phyloP scores from a whole-genome alignment of 2,113 vertebrate species.

The Cephalopholis sonnerati region DNA sequence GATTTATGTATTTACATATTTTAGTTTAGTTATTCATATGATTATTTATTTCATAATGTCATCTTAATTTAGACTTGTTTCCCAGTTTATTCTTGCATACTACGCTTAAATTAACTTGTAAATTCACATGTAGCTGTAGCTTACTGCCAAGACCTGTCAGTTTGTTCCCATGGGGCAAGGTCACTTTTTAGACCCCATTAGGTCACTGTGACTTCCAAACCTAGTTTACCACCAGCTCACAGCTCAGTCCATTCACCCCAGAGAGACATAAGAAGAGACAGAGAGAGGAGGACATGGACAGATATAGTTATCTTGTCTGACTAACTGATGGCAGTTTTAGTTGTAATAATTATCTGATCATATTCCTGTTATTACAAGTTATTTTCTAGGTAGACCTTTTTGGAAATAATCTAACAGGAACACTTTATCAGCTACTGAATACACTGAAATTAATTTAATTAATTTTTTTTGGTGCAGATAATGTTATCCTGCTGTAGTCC shows the following conservation, averaged over 20 bases:
- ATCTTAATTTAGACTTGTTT: too few species aligned
- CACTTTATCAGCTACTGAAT: neutral
- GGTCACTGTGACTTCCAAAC: conserved; percentile 53
- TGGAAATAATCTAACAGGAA: neutral
- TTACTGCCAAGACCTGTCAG: conserved; percentile 1
- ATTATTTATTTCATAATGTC: neutral
- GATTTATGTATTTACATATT: too few species aligned
- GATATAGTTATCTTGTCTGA: neutral
- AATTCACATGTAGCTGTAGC: neutral
- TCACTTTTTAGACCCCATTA: neutral
- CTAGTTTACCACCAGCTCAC: neutral
- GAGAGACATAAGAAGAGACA: neutral
- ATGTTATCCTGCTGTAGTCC: neutral
- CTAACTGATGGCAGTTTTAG: too few species aligned
- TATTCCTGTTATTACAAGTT: neutral
- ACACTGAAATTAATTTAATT: neutral
- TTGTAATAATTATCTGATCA: neutral
- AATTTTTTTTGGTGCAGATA: too few species aligned
- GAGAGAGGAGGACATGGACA: neutral
- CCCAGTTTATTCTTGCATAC: neutral
- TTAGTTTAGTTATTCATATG: too few species aligned
- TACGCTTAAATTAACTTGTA: neutral
- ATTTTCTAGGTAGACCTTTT: neutral
- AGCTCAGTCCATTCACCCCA: conserved; percentile 22
- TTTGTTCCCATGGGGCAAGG: conserved; percentile 4